A percentile compares a stretch with the other conserved stretches of the same genome.
Evolutionary conservation across 2,113 vertebrate genomes (phyloP).

Genomic region (Bufo bufo): DNA sequence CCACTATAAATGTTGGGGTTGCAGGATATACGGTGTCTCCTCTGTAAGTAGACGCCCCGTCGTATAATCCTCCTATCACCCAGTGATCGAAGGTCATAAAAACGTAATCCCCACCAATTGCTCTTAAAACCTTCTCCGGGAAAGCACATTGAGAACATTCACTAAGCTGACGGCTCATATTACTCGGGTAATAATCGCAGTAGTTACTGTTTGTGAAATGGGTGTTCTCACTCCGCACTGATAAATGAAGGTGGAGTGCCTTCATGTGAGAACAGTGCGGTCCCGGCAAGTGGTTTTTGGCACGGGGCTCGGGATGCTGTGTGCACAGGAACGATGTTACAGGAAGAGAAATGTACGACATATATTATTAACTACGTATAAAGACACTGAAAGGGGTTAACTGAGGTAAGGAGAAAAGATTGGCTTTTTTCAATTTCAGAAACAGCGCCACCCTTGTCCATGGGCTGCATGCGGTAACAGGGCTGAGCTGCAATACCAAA

Average conservation of each 20-base stretch:
- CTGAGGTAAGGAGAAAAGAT: too few relatives aligned
- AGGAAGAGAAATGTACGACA: background rate
- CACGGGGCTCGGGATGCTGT: background rate
- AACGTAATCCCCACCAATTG: background rate
- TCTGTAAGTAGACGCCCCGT: background rate
- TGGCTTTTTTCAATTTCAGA: too few relatives aligned
- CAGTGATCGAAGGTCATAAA: background rate
- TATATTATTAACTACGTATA: too few relatives aligned
- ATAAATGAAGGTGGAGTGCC: constrained; percentile 41
- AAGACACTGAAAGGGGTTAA: too few relatives aligned
- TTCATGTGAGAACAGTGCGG: background rate
- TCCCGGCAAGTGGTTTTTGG: background rate
- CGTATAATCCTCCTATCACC: background rate
- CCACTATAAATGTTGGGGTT: too few relatives aligned
- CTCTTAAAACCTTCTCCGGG: background rate
- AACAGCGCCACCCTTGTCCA: too few relatives aligned
- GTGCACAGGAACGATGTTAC: background rate
- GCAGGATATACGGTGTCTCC: too few relatives aligned
- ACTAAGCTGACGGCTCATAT: background rate
- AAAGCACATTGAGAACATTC: background rate
- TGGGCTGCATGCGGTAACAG: too few relatives aligned
- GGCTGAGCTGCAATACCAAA: too few relatives aligned
- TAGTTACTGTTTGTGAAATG: constrained; percentile 14
- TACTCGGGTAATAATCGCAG: background rate
- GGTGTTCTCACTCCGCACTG: constrained; percentile 4